Evolutionary conservation across 2,888 invertebrate genomes (phyloP), one percentile per base, ranked within the genome.

Genomic region (Thymelicus acteon): DNA sequence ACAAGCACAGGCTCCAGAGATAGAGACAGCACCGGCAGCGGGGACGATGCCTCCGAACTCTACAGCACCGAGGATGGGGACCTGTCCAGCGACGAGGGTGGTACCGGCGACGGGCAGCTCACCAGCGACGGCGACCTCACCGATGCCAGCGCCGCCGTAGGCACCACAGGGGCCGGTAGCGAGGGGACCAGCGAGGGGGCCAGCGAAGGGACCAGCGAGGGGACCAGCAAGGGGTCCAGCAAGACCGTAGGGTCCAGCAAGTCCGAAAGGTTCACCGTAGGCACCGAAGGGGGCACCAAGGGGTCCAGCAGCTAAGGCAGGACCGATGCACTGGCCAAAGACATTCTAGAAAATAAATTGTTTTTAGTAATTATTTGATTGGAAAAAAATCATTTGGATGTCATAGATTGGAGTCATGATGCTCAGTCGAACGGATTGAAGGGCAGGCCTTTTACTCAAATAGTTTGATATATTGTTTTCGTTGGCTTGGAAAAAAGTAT

Each of bases 11-110:
- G 72, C 65, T 6, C 82, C 85, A 39, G 74, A 65, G 57, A 84
- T 80, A n/a, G 80, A 75, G 0, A 84, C 80, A 0, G 74, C 68
- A 12, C 84, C 85, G 31, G 72, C 75, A 31, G 85, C 80, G 10
- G 80, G 79, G 12, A 85, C 72, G 6, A 72, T 72, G 0, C 85
- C 85, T 7, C 73, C 69, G 65, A 83, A 85, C 71, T 78, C 72
- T 6, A 84, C 82, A 0, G 78, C 74, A 7, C 86, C 85, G 4
- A 78, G 71, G 10, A 84, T 78, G 7, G 85, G 85, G 62, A 85
- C 82, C 54, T 79, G 79, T 0, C 85, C 85, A 5, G 77, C 71
- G 2, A 85, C 75, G n/a, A 73, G 37, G 2, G 85, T 81, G 31
- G 77, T 74, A 39, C 85, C 85, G 67, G 70, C 48, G 40, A 79